Percentiles rank a stretch among this genome's conserved stretches.
Conservation (phyloP, 2,797 vertebrate species). For the Taenioides sp. region DNA sequence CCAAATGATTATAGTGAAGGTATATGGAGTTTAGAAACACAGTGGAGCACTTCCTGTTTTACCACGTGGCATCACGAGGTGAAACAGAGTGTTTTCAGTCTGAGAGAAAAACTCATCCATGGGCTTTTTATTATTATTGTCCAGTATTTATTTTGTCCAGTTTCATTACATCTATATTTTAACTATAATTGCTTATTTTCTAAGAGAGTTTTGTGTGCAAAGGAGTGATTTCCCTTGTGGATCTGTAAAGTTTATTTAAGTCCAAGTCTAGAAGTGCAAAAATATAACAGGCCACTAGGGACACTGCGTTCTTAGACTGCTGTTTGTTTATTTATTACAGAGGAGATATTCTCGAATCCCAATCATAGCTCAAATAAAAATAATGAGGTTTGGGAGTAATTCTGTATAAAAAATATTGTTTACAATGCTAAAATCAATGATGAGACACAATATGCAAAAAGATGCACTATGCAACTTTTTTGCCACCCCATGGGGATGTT, state of each 20-base stretch:
- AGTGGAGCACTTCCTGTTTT: too few species aligned
- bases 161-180: conserved; percentile 7
- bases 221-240: conserved; percentile 7
- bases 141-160: not conserved
- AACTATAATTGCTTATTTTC: conserved; percentile 10
- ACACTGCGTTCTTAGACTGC: conserved; percentile 4
- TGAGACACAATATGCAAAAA: not conserved
- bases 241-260: conserved; percentile 12
- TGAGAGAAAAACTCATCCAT: too few species aligned
- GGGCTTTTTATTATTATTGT: not conserved
- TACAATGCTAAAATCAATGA: not conserved
- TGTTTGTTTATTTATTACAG: conserved; percentile 3
- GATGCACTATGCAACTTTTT: not conserved
- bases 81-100: too few species aligned
- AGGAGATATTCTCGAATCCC: not conserved
- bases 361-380: not conserved
- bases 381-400: not conserved
- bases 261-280: not conserved
- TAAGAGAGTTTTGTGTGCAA: not conserved
- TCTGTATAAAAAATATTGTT: not conserved
- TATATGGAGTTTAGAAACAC: too few species aligned
- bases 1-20: too few species aligned
- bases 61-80: too few species aligned
- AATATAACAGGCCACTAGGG: conserved; percentile 10
- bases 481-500: too few species aligned